A percentile compares a stretch with the other conserved stretches of the same genome.
Conservation (phyloP, 2,797 vertebrate species). For the Acridotheres tristis region DNA sequence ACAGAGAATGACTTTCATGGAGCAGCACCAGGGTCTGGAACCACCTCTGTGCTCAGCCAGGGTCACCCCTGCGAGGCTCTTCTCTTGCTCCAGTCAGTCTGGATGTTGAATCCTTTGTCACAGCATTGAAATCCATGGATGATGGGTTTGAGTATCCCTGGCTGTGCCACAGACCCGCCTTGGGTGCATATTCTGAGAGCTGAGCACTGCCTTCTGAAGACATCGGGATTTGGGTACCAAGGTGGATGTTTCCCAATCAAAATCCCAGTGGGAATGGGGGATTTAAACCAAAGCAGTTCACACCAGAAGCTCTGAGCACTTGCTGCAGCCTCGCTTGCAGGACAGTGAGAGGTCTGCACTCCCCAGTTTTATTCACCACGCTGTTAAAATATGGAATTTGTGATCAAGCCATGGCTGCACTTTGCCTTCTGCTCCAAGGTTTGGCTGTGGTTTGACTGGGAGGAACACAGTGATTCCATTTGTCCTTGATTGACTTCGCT, state of each 20-base stretch:
- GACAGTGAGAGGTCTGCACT: neutral
- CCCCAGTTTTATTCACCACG: neutral
- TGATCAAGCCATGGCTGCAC: rapidly evolving
- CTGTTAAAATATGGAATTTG: neutral
- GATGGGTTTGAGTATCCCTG: neutral
- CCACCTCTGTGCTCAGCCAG: rapidly evolving
- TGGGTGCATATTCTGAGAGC: neutral
- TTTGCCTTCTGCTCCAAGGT: neutral
- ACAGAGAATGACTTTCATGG: rapidly evolving
- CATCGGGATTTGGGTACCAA: neutral
- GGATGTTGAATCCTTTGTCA: neutral
- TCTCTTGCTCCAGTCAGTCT: neutral
- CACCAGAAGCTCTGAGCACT: neutral
- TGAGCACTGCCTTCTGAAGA: neutral
- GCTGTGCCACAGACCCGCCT: neutral
- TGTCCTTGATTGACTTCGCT: neutral
- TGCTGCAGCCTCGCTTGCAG: neutral
- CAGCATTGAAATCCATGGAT: rapidly evolving
- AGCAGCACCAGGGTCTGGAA: neutral
- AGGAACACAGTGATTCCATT: neutral
- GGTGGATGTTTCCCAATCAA: neutral
- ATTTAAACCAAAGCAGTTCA: neutral
- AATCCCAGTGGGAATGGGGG: rapidly evolving
- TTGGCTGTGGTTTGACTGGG: neutral
- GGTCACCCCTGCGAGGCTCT: neutral